phyloP scores from a whole-genome alignment of 2,797 vertebrate genomes.

The Intellagama lesueurii region DNA sequence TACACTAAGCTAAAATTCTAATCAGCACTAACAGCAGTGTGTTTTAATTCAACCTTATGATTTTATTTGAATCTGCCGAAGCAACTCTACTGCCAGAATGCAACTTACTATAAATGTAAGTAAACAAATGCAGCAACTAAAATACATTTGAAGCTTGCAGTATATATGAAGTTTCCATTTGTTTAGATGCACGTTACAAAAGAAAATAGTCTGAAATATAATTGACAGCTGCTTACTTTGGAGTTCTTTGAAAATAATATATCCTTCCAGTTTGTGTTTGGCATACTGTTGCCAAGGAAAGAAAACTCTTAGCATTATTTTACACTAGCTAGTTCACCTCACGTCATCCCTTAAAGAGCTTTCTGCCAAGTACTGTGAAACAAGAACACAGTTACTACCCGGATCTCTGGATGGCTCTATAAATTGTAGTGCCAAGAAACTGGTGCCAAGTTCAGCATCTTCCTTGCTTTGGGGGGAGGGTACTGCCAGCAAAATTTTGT shows the following conservation, averaged over 20 bases:
- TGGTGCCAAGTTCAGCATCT: constrained; percentile 88
- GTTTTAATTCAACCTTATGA: constrained; percentile 86
- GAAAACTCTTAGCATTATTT: constrained; percentile 65
- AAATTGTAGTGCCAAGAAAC: constrained; percentile 85
- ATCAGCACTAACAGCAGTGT: constrained; percentile 84
- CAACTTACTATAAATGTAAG: constrained; percentile 83
- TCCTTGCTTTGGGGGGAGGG: constrained; percentile 69
- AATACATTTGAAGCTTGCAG: constrained; percentile 77
- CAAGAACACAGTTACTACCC: constrained; percentile 86
- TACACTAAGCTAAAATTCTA: constrained; percentile 86
- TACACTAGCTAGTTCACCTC: constrained; percentile 74
- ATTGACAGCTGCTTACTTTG: constrained; percentile 51
- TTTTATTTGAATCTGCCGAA: constrained; percentile 86
- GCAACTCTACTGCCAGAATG: constrained; percentile 84
- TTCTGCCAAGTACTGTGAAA: constrained; percentile 84
- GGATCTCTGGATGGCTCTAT: constrained; percentile 91
- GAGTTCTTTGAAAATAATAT: constrained; percentile 59
- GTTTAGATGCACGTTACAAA: constrained; percentile 56
- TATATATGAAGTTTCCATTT: constrained; percentile 78
- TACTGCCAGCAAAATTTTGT: constrained; percentile 68
- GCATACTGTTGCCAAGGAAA: constrained; percentile 65
- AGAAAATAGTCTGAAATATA: constrained; percentile 62
- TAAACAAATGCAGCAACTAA: constrained; percentile 79
- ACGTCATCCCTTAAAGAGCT: constrained; percentile 72
- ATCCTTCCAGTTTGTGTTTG: constrained; percentile 50